Evolutionary conservation across 2,113 vertebrate species (phyloP).

Genomic region (Grammomys dolichurus): DNA sequence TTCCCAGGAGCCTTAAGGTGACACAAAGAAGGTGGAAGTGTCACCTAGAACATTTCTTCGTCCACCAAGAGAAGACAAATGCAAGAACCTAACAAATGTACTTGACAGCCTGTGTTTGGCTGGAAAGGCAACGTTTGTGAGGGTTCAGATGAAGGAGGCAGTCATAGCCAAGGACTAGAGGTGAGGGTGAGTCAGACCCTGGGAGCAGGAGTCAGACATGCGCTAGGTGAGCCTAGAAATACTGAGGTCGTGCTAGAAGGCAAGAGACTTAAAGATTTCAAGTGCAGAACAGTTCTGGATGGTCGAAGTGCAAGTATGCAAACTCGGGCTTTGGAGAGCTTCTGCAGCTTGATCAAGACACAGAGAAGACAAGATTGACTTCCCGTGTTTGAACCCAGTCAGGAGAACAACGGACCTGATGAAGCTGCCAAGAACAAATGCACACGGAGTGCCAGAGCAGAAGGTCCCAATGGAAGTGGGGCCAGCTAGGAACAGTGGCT

Average conservation of each 20-base stretch:
- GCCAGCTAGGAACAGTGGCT: neutral
- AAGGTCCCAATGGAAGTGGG: neutral
- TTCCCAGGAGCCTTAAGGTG: neutral
- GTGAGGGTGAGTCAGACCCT: constrained; percentile 2
- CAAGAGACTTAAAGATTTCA: neutral
- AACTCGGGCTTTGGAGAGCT: neutral
- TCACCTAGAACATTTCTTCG: constrained; percentile 11
- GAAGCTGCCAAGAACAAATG: neutral
- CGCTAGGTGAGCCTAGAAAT: neutral
- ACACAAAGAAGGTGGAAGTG: constrained; percentile 4
- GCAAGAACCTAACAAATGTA: neutral
- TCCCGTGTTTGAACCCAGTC: neutral
- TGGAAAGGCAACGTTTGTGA: neutral
- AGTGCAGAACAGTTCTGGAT: neutral
- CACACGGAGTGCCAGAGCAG: neutral
- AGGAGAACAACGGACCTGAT: neutral
- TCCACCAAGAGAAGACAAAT: neutral
- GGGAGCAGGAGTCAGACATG: neutral
- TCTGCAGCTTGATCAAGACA: neutral
- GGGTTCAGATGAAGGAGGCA: neutral
- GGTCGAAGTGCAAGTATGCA: neutral
- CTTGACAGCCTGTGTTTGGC: neutral
- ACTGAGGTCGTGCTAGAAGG: neutral
- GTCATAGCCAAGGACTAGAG: neutral
- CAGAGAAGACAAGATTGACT: neutral